These are phyloP conservation scores for Macropus fuliginosus DNA, from an alignment of 2,797 vertebrate genomes.

Conservation along the genomic window DNA sequence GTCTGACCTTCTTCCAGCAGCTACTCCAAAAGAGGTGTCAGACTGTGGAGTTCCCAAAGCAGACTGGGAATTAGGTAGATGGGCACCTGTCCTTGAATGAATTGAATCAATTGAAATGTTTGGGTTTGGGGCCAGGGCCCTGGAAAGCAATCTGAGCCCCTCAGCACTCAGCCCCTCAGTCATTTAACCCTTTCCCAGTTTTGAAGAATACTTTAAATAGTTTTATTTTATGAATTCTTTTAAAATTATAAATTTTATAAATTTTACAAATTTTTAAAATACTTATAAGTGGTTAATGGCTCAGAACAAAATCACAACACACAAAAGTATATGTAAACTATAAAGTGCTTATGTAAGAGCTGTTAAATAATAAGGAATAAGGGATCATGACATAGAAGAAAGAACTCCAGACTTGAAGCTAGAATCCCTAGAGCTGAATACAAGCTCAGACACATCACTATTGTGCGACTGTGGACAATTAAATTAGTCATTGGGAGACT, in stretches of 20 bases:
- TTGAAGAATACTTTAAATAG: not conserved
- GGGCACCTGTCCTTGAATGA: not conserved
- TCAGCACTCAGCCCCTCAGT: not conserved
- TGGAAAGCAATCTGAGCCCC: not conserved
- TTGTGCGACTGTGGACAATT: not conserved
- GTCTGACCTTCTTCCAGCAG: not conserved
- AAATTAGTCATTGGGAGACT: not conserved
- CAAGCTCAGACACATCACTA: not conserved
- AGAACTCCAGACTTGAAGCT: not conserved
- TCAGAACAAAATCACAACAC: not conserved
- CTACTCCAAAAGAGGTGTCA: not conserved
- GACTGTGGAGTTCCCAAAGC: not conserved
- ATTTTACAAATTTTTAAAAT: not conserved
- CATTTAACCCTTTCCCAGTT: not conserved
- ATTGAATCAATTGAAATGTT: not conserved
- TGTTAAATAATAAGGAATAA: not conserved
- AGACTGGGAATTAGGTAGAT: not conserved
- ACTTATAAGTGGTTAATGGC: not conserved
- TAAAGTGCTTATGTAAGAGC: not conserved
- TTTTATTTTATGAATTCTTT: not conserved
- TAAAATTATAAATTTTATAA: not conserved
- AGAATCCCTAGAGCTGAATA: not conserved
- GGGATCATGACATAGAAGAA: not conserved
- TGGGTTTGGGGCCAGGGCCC: not conserved
- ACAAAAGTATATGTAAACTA: not conserved